Evolutionary conservation across 2,797 vertebrate species (phyloP), one percentile per base, ranked within the genome.

Genomic region (Esox lucius): DNA sequence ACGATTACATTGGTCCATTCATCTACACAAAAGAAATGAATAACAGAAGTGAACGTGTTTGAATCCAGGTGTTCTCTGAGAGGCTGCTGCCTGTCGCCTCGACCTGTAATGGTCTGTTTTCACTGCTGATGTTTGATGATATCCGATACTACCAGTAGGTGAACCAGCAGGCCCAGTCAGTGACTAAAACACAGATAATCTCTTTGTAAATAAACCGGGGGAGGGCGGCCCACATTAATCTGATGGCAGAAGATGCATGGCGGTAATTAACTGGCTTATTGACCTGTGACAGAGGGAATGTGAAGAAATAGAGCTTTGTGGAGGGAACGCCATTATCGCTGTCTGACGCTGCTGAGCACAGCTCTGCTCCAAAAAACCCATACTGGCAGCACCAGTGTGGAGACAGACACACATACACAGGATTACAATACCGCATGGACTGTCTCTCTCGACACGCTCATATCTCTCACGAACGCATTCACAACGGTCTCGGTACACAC

Each of bases 211-310:
- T 85, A 78, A 86, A 78, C 62, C 75, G 72, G 71, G 42, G 73
- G 71, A 75, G 33, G 67, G 78, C 33, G 35, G 26, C 26, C 6
- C 48, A 62, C 75, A 83, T 89, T 75, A 86, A 85, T 86, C 73
- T 80, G 83, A 88, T 86, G 78, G 71, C 75, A 75, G 78, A 85
- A 90, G 90, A 92, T 90, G 85, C 81, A 93, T 86, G 51, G 80
- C 79, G 35, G 87, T 91, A 91, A 91, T 93, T 91, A 92, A 91
- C 78, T 65, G 80, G 76, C 78, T 91, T 90, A 93, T 92, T 92
- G 91, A 93, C 90, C 87, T 86, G 78, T 84, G 80, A 83, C 80
- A 73, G 80, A 80, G 75, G 61, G 67, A 86, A 85, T 73, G 84
- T 77, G 76, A 73, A 84, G 78, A 81, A 65, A 74, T 71, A 86